Percentiles rank a stretch among this genome's conserved stretches.
phyloP scores from a whole-genome alignment of 1,140 invertebrate species.

The Cardiocondyla obscurior region DNA sequence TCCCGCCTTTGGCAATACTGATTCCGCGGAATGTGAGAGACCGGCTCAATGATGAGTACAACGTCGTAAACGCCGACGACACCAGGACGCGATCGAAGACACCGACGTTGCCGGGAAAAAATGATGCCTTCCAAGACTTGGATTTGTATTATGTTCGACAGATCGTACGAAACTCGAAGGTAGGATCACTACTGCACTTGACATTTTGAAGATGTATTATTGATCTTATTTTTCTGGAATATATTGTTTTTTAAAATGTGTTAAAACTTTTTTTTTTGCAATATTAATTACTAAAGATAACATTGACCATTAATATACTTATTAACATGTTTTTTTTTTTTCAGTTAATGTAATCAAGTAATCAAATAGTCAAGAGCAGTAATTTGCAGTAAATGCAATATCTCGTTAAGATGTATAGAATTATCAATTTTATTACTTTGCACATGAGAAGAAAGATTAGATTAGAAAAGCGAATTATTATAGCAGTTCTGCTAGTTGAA shows the following conservation, averaged over 20 bases:
- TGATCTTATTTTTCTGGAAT: neutral
- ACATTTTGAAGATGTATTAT: neutral
- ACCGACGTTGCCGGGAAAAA: slow-evolving; percentile 68
- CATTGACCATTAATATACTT: neutral
- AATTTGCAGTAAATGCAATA: neutral
- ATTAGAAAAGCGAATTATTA: neutral
- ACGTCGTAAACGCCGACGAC: slow-evolving; percentile 59
- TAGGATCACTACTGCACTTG: slow-evolving; percentile 68
- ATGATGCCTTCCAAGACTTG: slow-evolving; percentile 85
- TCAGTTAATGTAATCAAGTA: neutral
- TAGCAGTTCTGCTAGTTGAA: neutral
- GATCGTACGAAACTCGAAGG: slow-evolving; percentile 86
- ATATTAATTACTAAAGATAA: neutral
- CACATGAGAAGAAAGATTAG: neutral
- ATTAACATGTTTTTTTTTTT: no score
- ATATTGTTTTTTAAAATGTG: neutral
- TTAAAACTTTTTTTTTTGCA: neutral
- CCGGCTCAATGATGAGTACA: slow-evolving; percentile 66
- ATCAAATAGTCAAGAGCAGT: neutral
- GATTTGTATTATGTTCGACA: slow-evolving; percentile 86
- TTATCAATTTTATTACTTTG: neutral
- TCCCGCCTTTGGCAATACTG: slow-evolving; percentile 82
- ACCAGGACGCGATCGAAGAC: slow-evolving; percentile 6
- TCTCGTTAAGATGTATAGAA: neutral
- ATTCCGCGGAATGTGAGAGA: slow-evolving; percentile 76